Percentiles rank a stretch among this genome's conserved stretches.
Evolutionary conservation across 2,888 invertebrate species (phyloP).

Genomic region (Tigriopus californicus): DNA sequence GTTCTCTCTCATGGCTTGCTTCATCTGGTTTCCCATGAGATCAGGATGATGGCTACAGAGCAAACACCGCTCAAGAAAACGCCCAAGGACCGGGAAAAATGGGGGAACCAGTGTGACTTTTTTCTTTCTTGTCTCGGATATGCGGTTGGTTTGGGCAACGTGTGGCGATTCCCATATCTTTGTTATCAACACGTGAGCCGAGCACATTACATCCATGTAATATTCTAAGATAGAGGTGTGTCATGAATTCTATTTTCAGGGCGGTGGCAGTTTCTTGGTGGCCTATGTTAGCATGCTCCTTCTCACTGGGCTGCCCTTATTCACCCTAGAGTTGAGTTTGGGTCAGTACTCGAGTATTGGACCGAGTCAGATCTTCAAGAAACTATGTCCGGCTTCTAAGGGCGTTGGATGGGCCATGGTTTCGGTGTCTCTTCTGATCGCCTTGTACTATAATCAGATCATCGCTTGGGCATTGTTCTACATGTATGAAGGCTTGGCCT

Average conservation of each 20-base stretch:
- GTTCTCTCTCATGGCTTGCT: no score
- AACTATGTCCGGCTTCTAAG: slow-evolving; percentile 55
- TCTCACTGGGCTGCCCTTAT: slow-evolving; percentile 54
- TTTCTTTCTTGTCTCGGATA: slow-evolving; percentile 3
- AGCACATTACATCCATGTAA: no score
- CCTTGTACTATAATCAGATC: slow-evolving; percentile 54
- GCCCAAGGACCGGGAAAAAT: background rate
- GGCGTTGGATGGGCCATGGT: slow-evolving; percentile 59
- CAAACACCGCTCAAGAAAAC: background rate
- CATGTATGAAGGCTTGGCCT: slow-evolving; percentile 36
- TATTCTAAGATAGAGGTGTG: no score
- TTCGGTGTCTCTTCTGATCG: slow-evolving; percentile 48
- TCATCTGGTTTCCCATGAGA: no score
- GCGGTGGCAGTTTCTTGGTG: slow-evolving; percentile 42
- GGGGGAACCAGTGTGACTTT: slow-evolving; percentile 3
- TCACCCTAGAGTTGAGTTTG: slow-evolving; percentile 63
- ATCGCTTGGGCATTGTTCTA: slow-evolving; percentile 59
- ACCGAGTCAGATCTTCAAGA: slow-evolving; percentile 57
- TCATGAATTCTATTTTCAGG: slow-evolving; percentile 22
- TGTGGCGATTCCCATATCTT: slow-evolving; percentile 1
- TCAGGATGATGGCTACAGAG: no score
- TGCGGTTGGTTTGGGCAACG: slow-evolving; percentile 2
- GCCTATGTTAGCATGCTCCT: slow-evolving; percentile 58
- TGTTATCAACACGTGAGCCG: slow-evolving; percentile 4
- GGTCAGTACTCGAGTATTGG: slow-evolving; percentile 60